Percentiles rank a stretch among this genome's conserved stretches.
Conservation (phyloP, 2,888 invertebrate genomes). For the Rhamnusium bicolor region DNA sequence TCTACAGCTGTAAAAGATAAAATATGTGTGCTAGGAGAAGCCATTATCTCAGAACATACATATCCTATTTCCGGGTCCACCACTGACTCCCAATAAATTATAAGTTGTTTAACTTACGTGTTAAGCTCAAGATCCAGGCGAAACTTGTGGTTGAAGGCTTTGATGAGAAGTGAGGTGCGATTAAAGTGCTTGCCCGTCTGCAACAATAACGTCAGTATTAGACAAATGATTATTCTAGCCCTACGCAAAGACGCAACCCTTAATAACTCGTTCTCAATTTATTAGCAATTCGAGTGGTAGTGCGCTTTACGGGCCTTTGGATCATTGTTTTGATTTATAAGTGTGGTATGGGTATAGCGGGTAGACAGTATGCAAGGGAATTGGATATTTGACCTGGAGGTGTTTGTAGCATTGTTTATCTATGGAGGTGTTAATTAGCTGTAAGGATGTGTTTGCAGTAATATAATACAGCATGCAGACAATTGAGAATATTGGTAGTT, state of each 20-base stretch:
- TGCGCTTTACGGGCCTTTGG: neutral
- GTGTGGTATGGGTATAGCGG: neutral
- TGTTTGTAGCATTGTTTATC: constrained; percentile 36
- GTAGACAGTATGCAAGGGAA: neutral
- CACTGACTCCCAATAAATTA: constrained; percentile 39
- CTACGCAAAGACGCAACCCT: neutral
- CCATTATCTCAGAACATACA: constrained; percentile 1
- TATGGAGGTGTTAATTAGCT: constrained; percentile 31
- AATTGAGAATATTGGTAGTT: neutral
- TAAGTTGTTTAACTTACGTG: constrained; percentile 82
- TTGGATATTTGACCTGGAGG: constrained; percentile 31
- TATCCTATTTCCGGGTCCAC: constrained; percentile 17
- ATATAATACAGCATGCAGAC: neutral
- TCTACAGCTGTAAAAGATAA: neutral
- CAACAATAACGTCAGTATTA: constrained; percentile 70
- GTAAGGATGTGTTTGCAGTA: constrained; percentile 6
- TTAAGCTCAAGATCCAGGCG: constrained; percentile 96
- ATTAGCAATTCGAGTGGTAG: constrained; percentile 10
- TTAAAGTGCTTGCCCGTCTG: constrained; percentile 96
- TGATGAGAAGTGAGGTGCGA: constrained; percentile 95
- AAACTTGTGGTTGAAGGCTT: constrained; percentile 97
- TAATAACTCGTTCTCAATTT: constrained; percentile 15
- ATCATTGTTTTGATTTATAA: constrained; percentile 28
- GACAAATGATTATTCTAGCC: constrained; percentile 26
- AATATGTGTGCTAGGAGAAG: neutral